These are phyloP conservation scores for Trochalopteron elliotii DNA, from an alignment of 2,113 vertebrate genomes.

Conservation along the genomic window DNA sequence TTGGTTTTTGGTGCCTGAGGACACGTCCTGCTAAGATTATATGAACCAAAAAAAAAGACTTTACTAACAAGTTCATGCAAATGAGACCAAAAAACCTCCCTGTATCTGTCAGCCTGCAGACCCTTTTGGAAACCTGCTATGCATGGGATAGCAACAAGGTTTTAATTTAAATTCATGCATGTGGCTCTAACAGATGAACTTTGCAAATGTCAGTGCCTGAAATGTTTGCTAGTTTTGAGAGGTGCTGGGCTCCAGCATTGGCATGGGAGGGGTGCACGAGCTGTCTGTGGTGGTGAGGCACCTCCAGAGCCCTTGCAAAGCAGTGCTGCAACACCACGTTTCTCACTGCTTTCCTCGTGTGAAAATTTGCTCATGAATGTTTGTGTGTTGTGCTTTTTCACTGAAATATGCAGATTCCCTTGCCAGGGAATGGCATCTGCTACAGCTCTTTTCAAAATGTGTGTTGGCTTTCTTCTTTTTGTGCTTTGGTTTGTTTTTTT, in stretches of 20 bases:
- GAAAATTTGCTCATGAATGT: neutral
- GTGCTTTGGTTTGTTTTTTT: neutral
- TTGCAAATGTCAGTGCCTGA: neutral
- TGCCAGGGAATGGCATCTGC: neutral
- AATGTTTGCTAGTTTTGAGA: neutral
- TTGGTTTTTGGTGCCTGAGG: neutral
- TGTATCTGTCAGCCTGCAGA: neutral
- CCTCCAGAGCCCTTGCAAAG: neutral
- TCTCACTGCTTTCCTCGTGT: neutral
- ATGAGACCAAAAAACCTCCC: neutral
- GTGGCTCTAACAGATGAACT: neutral
- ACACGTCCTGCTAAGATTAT: neutral
- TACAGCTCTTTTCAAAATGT: neutral
- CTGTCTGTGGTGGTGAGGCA: neutral
- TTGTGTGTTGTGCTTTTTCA: neutral
- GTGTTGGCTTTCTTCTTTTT: neutral
- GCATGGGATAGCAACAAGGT: neutral
- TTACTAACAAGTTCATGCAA: neutral
- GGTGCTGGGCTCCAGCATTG: rapidly evolving
- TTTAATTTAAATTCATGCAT: neutral
- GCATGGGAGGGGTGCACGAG: neutral
- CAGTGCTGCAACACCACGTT: rapidly evolving
- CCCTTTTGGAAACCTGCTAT: neutral
- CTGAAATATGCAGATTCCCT: neutral
- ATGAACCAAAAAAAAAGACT: neutral